Evolutionary conservation across 2,888 invertebrate species (phyloP), one percentile per base, ranked within the genome.

Genomic region (Phymatocera aterrima): DNA sequence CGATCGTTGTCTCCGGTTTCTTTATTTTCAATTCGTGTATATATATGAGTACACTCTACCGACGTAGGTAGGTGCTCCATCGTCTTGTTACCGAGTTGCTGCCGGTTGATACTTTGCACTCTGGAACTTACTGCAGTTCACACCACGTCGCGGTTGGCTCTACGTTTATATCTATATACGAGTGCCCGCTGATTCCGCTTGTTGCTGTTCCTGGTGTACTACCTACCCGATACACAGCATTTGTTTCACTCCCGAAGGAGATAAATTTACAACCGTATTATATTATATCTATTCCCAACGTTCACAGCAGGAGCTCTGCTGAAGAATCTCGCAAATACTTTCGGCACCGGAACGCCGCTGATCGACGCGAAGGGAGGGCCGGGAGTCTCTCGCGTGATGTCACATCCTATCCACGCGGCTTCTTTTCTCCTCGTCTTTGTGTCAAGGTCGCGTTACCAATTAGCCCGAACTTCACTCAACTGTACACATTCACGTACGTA

Each of bases 21-120:
- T 75, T 75, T 57, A 75, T 75, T 75, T 75, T 75, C 75, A 75
- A 75, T 75, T 75, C 75, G 37, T 34, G 43, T n/a, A n/a, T n/a
- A n/a, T n/a, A n/a, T n/a, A n/a, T n/a, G n/a, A n/a, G n/a, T n/a
- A n/a, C n/a, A n/a, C n/a, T n/a, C n/a, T n/a, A n/a, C n/a, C n/a
- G n/a, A n/a, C n/a, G n/a, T n/a, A n/a, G n/a, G n/a, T n/a, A n/a
- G n/a, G n/a, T n/a, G n/a, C n/a, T n/a, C n/a, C n/a, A n/a, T n/a
- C n/a, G n/a, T n/a, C 37, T n/a, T 18, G 37, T 8, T n/a, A 18
- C 37, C 31, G 61, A 31, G 34, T 5, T 61, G 34, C 61, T 61
- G 61, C 28, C 34, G 61, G 57, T 40, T 54, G 48, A 46, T 54
- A 48, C 72, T 72, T 72, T 72, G 72, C 72, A 72, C 72, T 72